Base-by-base conservation (phyloP, 2,113 vertebrate species). In the Eclectus roratus region DNA sequence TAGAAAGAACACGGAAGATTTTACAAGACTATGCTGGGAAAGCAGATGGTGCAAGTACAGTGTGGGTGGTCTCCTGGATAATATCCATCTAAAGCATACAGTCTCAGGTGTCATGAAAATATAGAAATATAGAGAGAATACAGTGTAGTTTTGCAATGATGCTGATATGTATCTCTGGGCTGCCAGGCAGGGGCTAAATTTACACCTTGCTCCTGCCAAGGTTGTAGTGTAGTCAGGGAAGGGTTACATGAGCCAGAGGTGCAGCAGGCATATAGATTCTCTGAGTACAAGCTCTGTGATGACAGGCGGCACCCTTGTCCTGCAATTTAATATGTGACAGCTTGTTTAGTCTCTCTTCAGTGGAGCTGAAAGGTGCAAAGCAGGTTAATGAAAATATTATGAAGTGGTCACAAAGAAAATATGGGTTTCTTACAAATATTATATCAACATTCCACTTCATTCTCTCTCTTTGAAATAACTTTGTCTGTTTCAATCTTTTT, bases 191-290 rank as follows among this genome's bases (percentile, higher is more conserved):
- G 13, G 29, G 35, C 19, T 41, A 11, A 31, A 17, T 37, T 46
- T n/a, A 4, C 50, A 41, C 60, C 47, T 73, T 17, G 17, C 20
- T 72, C 23, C 37, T 85, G 55, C 31, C 72, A 66, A 73, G 28
- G n/a, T 43, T 63, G 49, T 49, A 50, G 15, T 56, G 46, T 39
- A 37, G n/a, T 61, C 39, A 49, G n/a, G 64, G 37, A 49, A 72
- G 24, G 14, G 29, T 8, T 80, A 7, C 9, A 25, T 24, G 35
- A 82, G 28, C 44, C 44, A 39, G 82, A 25, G 28, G 19, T 27
- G 19, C 0, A 4, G 41, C 18, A 41, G 41, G 27, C 0, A 1
- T 35, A 3, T 0, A 1, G 18, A 9, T 2, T n/a, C 12, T 35
- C 11, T 33, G 11, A 85, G 63, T 43, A 15, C 5, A 9, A 53